phyloP scores from a whole-genome alignment of 2,113 vertebrate genomes.

The Sapajus apella region DNA sequence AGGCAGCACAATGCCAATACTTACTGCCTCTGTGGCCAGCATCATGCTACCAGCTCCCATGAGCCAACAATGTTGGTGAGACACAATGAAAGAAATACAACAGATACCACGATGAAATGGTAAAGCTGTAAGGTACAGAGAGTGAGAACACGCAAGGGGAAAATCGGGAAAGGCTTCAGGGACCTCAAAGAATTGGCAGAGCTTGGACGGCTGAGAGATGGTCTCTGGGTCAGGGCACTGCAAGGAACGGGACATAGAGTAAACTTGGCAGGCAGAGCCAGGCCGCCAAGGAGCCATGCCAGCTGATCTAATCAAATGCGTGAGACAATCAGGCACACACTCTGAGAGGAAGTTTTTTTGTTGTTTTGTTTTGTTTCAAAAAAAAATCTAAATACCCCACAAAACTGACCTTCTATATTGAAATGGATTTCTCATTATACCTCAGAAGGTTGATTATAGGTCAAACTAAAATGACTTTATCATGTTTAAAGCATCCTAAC shows the following conservation, averaged over 20 bases:
- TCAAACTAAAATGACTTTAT: conserved; percentile 61
- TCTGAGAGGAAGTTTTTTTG: background rate
- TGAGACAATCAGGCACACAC: background rate
- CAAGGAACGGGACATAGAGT: background rate
- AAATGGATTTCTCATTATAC: conserved; percentile 40
- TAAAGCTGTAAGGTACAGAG: background rate
- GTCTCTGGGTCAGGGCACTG: background rate
- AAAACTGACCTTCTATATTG: conserved; percentile 22
- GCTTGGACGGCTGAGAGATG: background rate
- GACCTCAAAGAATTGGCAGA: background rate
- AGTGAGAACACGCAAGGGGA: background rate
- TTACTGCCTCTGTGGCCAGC: background rate
- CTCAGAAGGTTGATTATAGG: conserved; percentile 24
- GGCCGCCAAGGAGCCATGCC: background rate
- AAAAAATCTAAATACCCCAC: background rate
- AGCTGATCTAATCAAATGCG: background rate
- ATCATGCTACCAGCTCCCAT: background rate
- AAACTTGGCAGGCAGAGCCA: background rate
- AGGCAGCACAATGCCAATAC: background rate
- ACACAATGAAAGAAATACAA: background rate
- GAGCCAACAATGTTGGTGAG: background rate
- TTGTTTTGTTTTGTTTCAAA: background rate
- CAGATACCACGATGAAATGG: background rate
- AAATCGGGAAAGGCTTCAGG: background rate
- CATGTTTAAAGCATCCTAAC: background rate